Evolutionary conservation across 2,888 invertebrate species (phyloP).

Genomic region (Nomada hirtipes): DNA sequence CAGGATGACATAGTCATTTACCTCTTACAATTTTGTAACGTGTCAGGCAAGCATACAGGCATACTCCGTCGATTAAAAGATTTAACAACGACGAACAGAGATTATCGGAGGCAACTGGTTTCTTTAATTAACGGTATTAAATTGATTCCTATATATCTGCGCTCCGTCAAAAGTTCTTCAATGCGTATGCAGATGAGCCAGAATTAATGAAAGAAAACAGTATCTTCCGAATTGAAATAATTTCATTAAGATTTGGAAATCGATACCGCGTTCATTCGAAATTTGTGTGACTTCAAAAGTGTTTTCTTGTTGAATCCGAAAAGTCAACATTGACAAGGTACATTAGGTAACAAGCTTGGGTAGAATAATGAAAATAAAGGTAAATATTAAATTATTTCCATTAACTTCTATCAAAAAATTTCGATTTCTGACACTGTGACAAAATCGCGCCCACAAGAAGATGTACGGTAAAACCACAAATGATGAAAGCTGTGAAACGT

Average conservation of each 20-base stretch:
- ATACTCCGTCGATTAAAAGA: constrained; percentile 12
- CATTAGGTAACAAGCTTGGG: not conserved
- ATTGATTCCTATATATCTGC: constrained; percentile 1
- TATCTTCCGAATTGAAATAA: not conserved
- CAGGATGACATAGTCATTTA: constrained; percentile 39
- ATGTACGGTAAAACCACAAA: too few species aligned
- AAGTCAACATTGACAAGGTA: not conserved
- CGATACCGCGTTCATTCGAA: not conserved
- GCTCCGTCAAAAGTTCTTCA: too few species aligned
- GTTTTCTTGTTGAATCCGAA: not conserved
- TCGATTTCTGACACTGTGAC: too few species aligned
- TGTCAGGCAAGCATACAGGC: not conserved
- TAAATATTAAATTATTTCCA: too few species aligned
- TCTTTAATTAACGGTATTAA: constrained; percentile 6
- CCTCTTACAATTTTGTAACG: constrained; percentile 42
- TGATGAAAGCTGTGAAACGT: too few species aligned
- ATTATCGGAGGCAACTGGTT: constrained; percentile 12
- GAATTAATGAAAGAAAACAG: not conserved
- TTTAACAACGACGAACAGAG: constrained; percentile 5
- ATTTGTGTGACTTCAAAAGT: not conserved
- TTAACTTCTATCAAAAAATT: too few species aligned
- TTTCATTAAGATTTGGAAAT: not conserved
- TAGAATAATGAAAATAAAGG: too few species aligned
- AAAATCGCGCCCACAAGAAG: too few species aligned
- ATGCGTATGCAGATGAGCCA: constrained; percentile 15